Evolutionary conservation across 2,888 invertebrate genomes (phyloP).

Genomic region (Hesperia comma): DNA sequence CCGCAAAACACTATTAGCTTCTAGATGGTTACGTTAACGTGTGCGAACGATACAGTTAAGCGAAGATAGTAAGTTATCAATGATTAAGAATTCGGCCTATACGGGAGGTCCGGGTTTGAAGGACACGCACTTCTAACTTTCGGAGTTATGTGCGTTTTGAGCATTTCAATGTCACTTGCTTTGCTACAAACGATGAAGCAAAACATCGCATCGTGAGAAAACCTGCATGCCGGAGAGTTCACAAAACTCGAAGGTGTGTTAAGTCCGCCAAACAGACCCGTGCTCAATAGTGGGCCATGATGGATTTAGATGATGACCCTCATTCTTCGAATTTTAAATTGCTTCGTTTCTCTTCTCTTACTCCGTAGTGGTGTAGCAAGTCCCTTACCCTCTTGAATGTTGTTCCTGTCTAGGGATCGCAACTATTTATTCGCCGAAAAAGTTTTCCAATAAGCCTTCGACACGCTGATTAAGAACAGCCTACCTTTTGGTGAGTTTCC

Average conservation of each 20-base stretch:
- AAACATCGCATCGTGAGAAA: no score
- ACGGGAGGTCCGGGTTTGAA: no score
- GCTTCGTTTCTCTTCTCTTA: not conserved
- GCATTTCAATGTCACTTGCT: no score
- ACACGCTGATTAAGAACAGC: conserved; percentile 52
- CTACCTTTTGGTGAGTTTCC: conserved; percentile 38
- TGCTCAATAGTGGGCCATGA: no score
- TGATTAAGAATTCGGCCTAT: no score
- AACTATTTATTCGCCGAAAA: conserved; percentile 38
- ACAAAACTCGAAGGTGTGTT: no score
- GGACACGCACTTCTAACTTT: no score
- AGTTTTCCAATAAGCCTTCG: conserved; percentile 63
- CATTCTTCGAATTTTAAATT: not conserved
- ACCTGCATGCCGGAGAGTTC: no score
- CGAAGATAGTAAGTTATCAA: not conserved
- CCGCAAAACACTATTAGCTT: conserved; percentile 53
- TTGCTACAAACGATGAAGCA: no score
- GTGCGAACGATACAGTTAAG: conserved; percentile 5
- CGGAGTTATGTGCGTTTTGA: no score
- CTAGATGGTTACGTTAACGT: conserved; percentile 24
- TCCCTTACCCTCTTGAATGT: conserved; percentile 40
- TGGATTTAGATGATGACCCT: no score
- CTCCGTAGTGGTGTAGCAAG: conserved; percentile 16
- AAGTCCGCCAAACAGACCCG: no score
- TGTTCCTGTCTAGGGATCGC: conserved; percentile 41